Percentiles rank a stretch among this genome's conserved stretches.
Evolutionary conservation across 2,113 vertebrate species (phyloP).

Genomic region (Nymphicus hollandicus): DNA sequence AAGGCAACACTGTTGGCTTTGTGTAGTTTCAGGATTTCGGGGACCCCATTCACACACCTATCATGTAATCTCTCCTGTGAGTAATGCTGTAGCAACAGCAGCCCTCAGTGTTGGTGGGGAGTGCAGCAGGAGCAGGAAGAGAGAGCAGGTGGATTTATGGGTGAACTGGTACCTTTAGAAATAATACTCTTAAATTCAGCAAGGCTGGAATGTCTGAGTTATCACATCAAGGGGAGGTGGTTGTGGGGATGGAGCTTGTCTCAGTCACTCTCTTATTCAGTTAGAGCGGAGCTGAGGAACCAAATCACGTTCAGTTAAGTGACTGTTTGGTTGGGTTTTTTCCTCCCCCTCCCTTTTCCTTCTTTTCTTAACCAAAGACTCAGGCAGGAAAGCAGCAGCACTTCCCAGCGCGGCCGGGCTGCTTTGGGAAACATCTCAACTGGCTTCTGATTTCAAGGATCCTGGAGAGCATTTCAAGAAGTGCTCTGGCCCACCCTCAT

Average conservation of each 20-base stretch:
- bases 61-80: not conserved
- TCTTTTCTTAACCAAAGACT: conserved; percentile 53
- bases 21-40: not conserved
- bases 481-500: conserved; percentile 57
- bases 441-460: conserved; percentile 62
- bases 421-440: conserved; percentile 51
- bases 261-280: conserved; percentile 2
- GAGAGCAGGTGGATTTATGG: not conserved
- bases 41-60: not conserved
- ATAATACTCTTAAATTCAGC: not conserved
- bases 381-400: conserved; percentile 17
- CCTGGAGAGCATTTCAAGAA: conserved; percentile 46
- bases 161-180: not conserved
- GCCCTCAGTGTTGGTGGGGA: not conserved
- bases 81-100: not conserved
- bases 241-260: not conserved
- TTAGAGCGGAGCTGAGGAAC: not conserved
- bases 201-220: not conserved
- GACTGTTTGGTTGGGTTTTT: not conserved
- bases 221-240: not conserved
- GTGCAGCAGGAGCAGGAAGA: not conserved
- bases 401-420: conserved; percentile 40
- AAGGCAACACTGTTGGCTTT: not conserved
- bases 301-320: not conserved
- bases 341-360: not conserved